Evolutionary conservation across 2,797 vertebrate species (phyloP).

Genomic region (Syngnathus rostellatus): DNA sequence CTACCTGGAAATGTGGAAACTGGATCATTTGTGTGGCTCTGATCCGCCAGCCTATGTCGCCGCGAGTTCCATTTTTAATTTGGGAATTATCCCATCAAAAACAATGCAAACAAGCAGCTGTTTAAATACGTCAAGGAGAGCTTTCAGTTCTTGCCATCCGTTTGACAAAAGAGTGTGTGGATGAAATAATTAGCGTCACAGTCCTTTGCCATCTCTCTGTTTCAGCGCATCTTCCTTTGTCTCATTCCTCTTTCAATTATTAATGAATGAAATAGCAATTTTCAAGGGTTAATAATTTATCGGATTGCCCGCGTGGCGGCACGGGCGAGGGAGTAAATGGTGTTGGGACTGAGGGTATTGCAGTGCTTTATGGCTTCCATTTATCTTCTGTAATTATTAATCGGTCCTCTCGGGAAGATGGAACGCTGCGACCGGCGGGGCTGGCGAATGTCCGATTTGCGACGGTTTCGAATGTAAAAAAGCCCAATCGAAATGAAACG

Average conservation of each 20-base stretch:
- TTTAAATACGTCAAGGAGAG: not conserved
- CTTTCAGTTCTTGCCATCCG: not conserved
- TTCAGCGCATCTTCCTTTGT: conserved; percentile 47
- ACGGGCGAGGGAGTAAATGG: conserved; percentile 69
- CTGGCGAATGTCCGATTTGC: not conserved
- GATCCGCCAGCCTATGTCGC: not conserved
- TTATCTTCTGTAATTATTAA: conserved; percentile 70
- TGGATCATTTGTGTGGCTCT: not conserved
- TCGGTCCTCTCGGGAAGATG: conserved; percentile 54
- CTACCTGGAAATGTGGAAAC: not conserved
- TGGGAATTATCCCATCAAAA: conserved; percentile 5
- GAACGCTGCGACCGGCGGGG: conserved; percentile 21
- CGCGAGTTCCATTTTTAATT: not conserved
- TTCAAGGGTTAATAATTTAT: conserved; percentile 78
- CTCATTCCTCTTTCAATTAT: conserved; percentile 72
- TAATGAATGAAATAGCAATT: conserved; percentile 77
- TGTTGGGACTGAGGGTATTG: conserved; percentile 57
- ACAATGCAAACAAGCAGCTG: not conserved
- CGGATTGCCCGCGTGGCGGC: conserved; percentile 58
- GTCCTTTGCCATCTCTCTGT: conserved; percentile 35
- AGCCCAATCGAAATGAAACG: not conserved
- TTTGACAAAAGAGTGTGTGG: not conserved
- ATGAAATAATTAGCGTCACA: conserved; percentile 44
- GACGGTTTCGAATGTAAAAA: not conserved
- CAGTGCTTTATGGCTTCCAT: conserved; percentile 65